A percentile compares a stretch with the other conserved stretches of the same genome.
phyloP scores from a whole-genome alignment of 2,113 vertebrate species.

The Plectropomus leopardus region DNA sequence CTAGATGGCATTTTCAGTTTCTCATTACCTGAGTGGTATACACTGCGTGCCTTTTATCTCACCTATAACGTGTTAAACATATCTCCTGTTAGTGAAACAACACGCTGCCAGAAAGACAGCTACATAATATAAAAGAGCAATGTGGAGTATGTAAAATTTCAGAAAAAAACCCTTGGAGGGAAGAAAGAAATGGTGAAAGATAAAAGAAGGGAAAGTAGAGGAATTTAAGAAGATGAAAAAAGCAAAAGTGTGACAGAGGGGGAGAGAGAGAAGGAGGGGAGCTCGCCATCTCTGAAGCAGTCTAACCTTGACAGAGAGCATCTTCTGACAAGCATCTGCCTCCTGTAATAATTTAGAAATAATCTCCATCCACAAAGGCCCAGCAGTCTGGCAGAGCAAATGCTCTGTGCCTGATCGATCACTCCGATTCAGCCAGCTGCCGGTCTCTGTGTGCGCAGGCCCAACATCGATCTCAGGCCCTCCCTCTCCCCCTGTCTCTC shows the following conservation, averaged over 20 bases:
- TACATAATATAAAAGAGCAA: conserved; percentile 33
- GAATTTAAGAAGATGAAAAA: conserved; percentile 34
- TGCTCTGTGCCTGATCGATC: conserved; percentile 82
- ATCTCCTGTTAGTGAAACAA: conserved; percentile 17
- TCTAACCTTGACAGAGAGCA: conserved; percentile 86
- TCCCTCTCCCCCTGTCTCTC: conserved; percentile 9
- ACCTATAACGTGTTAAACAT: conserved; percentile 35
- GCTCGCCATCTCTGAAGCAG: conserved; percentile 49
- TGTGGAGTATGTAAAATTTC: conserved; percentile 46
- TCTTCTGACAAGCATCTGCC: conserved; percentile 86
- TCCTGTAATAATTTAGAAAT: conserved; percentile 88
- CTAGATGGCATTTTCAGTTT: conserved; percentile 60
- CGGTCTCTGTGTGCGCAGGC: conserved; percentile 64
- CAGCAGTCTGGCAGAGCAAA: conserved; percentile 83
- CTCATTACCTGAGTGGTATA: conserved; percentile 50
- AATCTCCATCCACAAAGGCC: conserved; percentile 84
- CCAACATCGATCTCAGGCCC: conserved; percentile 75
- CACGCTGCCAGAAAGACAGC: background rate
- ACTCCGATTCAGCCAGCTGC: conserved; percentile 78
- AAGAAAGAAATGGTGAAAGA: conserved; percentile 26
- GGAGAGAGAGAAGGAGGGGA: conserved; percentile 18
- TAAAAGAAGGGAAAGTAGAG: conserved; percentile 26
- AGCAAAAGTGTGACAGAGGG: conserved; percentile 31
- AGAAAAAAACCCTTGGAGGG: conserved; percentile 25
- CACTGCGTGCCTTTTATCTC: conserved; percentile 41